These are phyloP conservation scores for Drosophila auraria DNA, from an alignment of 1,140 invertebrate genomes.

Conservation along the genomic window DNA sequence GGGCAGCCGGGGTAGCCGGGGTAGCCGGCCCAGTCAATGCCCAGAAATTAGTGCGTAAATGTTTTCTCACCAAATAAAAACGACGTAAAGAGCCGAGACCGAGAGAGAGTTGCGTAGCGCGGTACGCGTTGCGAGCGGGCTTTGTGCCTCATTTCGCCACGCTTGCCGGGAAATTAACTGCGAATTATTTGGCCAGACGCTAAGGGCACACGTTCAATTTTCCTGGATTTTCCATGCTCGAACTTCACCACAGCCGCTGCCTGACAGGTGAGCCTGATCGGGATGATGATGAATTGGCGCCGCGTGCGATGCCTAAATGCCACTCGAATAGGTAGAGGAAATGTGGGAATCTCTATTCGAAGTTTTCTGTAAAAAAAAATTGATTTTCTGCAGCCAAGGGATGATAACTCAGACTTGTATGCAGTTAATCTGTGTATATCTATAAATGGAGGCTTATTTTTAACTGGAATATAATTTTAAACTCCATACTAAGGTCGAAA, in stretches of 20 bases:
- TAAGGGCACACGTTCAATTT: slow-evolving; percentile 69
- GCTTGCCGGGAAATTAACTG: slow-evolving; percentile 82
- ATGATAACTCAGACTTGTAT: no score
- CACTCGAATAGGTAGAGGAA: slow-evolving; percentile 24
- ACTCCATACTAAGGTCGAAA: no score
- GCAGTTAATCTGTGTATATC: no score
- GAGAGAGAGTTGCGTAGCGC: slow-evolving; percentile 1
- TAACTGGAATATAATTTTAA: no score
- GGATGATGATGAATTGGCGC: slow-evolving; percentile 60
- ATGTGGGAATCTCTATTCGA: slow-evolving; percentile 32
- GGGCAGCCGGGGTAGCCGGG: slow-evolving; percentile 29
- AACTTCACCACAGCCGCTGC: slow-evolving; percentile 11
- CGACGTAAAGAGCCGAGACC: slow-evolving; percentile 9
- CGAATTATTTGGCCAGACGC: slow-evolving; percentile 73
- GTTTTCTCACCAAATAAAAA: slow-evolving; percentile 85
- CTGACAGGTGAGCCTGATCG: slow-evolving; percentile 65
- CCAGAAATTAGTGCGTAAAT: slow-evolving; percentile 84
- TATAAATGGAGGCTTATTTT: no score
- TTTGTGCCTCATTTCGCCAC: slow-evolving; percentile 79
- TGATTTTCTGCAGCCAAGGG: neutral
- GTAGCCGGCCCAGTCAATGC: slow-evolving; percentile 44
- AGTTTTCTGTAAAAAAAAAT: neutral
- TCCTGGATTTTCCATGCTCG: slow-evolving; percentile 66
- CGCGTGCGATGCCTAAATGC: slow-evolving; percentile 41
- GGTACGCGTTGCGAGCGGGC: slow-evolving; percentile 15